Conservation (phyloP, 2,113 vertebrate species). For the Pelmatolapia mariae region DNA sequence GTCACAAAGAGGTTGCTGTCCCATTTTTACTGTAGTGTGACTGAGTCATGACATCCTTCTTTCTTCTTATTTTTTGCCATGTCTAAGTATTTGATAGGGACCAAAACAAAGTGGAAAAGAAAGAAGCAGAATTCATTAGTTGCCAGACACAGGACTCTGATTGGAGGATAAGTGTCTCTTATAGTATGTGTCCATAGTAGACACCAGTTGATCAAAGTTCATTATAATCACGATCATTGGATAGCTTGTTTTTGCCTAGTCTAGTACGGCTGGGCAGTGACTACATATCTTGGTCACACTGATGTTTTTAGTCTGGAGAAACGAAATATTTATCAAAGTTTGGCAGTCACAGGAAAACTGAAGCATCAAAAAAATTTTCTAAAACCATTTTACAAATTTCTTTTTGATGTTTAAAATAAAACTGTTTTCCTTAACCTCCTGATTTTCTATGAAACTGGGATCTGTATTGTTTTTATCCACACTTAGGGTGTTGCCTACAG, state of each 20-base stretch:
- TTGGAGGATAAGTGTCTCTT: neutral
- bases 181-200: neutral
- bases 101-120: neutral
- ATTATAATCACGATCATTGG: neutral
- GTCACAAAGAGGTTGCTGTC: neutral
- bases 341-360: neutral
- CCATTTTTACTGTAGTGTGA: neutral
- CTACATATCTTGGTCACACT: neutral
- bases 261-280: neutral
- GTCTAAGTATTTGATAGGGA: neutral
- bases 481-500: neutral
- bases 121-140: neutral
- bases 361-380: accelerated
- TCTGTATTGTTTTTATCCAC: neutral
- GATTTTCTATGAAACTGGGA: neutral
- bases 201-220: neutral
- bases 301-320: neutral
- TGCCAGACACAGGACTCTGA: neutral
- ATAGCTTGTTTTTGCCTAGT: neutral
- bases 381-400: neutral
- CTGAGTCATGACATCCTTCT: neutral
- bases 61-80: neutral
- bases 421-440: neutral
- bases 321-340: neutral
- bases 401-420: neutral